These are phyloP conservation scores for Callinectes sapidus DNA, from an alignment of 2,888 invertebrate species.

Conservation along the genomic window DNA sequence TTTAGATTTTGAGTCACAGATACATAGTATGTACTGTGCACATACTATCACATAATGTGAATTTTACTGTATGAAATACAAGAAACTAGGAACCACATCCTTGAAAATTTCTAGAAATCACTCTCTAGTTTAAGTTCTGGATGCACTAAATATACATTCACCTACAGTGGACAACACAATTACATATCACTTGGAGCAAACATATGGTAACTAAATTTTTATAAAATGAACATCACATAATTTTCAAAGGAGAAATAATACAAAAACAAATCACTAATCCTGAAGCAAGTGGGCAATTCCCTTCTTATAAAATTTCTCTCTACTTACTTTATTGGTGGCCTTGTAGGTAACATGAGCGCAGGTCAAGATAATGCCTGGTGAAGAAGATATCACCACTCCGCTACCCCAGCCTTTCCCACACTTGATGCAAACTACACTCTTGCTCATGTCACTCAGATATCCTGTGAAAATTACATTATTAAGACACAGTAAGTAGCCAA, in stretches of 20 bases:
- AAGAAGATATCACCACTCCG: slow-evolving; percentile 54
- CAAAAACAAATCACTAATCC: background rate
- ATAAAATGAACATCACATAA: background rate
- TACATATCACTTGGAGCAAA: background rate
- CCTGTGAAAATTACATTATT: background rate
- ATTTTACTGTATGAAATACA: background rate
- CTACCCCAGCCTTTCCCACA: slow-evolving; percentile 58
- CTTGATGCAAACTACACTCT: slow-evolving; percentile 50
- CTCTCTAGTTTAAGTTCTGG: background rate
- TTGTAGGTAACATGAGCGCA: slow-evolving; percentile 58
- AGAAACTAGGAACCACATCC: background rate
- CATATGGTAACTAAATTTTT: background rate
- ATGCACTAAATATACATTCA: background rate
- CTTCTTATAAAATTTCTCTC: background rate
- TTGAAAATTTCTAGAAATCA: background rate
- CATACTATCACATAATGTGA: no score
- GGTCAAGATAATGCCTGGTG: slow-evolving; percentile 56
- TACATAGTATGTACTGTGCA: no score
- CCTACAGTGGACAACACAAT: background rate
- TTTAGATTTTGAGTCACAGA: no score
- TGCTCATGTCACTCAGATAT: background rate
- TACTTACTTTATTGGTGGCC: slow-evolving; percentile 51
- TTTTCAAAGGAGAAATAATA: background rate
- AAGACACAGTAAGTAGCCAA: background rate
- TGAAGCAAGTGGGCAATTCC: background rate